A percentile compares a stretch with the other conserved stretches of the same genome.
phyloP scores from a whole-genome alignment of 2,888 invertebrate genomes.

The Cheilosia urbana region DNA sequence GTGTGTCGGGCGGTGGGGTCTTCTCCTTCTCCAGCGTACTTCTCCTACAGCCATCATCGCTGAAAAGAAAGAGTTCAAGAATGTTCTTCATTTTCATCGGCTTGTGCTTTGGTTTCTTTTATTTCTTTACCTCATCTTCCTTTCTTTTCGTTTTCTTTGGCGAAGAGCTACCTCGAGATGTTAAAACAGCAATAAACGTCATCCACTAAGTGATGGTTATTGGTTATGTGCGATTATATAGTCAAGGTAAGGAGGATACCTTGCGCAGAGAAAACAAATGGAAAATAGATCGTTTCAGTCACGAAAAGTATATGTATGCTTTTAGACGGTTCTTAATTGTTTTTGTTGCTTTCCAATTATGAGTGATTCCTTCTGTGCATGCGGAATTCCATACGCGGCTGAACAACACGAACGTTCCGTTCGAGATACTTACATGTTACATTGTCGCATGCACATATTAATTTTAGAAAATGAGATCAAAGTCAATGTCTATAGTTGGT shows the following conservation, averaged over 20 bases:
- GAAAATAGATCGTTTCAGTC: conserved; percentile 54
- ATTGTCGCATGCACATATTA: conserved; percentile 11
- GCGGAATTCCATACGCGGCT: conserved; percentile 38
- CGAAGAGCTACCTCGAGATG: background rate
- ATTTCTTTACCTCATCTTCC: conserved; percentile 9
- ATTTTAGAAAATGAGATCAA: conserved; percentile 67
- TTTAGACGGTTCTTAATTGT: conserved; percentile 24
- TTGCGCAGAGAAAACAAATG: conserved; percentile 34
- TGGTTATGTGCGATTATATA: conserved; percentile 35
- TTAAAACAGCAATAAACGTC: conserved; percentile 33
- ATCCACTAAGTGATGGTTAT: conserved; percentile 27
- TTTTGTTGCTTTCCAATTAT: conserved; percentile 47
- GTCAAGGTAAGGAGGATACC: conserved; percentile 53
- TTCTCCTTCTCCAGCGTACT: conserved; percentile 15
- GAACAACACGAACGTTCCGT: conserved; percentile 26
- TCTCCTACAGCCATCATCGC: background rate
- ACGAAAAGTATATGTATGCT: conserved; percentile 49
- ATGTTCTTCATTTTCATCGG: conserved; percentile 61
- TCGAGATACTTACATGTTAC: background rate
- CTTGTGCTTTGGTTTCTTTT: conserved; percentile 50
- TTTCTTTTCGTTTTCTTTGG: conserved; percentile 63
- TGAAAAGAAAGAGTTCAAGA: conserved; percentile 72
- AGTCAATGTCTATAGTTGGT: conserved; percentile 60
- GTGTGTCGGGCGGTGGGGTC: background rate
- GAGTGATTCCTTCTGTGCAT: conserved; percentile 29